Evolutionary conservation across 2,797 vertebrate species (phyloP).

Genomic region (Decapterus maruadsi): DNA sequence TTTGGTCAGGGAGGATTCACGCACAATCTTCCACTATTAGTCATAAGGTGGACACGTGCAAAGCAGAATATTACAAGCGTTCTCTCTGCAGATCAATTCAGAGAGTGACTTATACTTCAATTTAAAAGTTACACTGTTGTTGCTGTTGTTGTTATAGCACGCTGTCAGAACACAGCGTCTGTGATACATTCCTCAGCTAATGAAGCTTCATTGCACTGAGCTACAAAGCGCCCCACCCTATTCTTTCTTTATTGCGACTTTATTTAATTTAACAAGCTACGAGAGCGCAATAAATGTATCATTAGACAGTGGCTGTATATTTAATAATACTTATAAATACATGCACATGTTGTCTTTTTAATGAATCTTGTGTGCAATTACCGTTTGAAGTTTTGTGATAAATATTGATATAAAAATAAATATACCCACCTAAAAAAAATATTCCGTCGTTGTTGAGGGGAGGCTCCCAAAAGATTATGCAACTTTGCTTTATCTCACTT

Average conservation of each 20-base stretch:
- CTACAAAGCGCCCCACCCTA: constrained; percentile 35
- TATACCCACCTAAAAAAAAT: too few relatives aligned
- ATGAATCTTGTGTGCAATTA: constrained; percentile 27
- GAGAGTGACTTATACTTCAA: background rate
- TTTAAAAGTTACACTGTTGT: background rate
- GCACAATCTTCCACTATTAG: constrained; percentile 1
- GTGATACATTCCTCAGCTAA: constrained; percentile 46
- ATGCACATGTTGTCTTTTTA: constrained; percentile 38
- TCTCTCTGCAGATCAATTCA: background rate
- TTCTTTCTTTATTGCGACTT: constrained; percentile 25
- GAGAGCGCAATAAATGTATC: constrained; percentile 7
- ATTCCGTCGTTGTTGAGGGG: too few relatives aligned
- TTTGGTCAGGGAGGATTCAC: constrained; percentile 13
- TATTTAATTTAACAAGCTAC: constrained; percentile 34
- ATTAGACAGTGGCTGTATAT: constrained; percentile 7
- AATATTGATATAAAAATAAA: constrained; percentile 26
- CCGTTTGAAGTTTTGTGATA: constrained; percentile 34
- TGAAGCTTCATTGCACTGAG: constrained; percentile 30
- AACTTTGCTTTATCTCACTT: constrained; percentile 33
- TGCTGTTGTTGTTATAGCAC: constrained; percentile 12
- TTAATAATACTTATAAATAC: constrained; percentile 37
- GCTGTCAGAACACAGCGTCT: constrained; percentile 25
- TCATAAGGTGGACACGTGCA: background rate
- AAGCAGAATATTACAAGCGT: background rate
- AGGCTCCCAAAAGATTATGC: constrained; percentile 12